phyloP scores from a whole-genome alignment of 2,888 invertebrate species.

The Apamea epomidion region DNA sequence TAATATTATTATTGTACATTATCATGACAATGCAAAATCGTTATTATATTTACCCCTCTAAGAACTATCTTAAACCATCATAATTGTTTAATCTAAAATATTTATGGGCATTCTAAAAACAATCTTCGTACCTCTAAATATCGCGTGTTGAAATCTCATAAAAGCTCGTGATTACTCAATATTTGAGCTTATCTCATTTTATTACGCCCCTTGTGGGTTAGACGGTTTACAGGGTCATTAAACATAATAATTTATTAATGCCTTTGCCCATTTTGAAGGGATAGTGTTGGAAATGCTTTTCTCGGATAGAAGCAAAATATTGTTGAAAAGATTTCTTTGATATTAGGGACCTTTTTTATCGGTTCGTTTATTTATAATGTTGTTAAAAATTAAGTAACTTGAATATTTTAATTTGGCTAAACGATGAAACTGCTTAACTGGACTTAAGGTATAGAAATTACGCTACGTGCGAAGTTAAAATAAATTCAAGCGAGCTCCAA shows the following conservation, averaged over 20 bases:
- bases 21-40: background rate
- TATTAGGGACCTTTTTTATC: background rate
- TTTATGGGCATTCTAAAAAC: slow-evolving; percentile 15
- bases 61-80: background rate
- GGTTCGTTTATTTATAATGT: background rate
- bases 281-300: slow-evolving; percentile 1
- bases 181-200: slow-evolving; percentile 52
- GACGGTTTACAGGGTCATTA: slow-evolving; percentile 37
- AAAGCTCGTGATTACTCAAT: slow-evolving; percentile 56
- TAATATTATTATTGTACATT: background rate
- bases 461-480: background rate
- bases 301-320: background rate
- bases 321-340: background rate
- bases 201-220: slow-evolving; percentile 28
- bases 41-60: background rate
- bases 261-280: background rate
- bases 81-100: background rate
- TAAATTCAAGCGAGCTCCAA: slow-evolving; percentile 8
- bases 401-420: background rate
- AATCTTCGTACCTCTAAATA: slow-evolving; percentile 33
- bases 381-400: background rate
- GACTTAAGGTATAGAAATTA: background rate
- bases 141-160: slow-evolving; percentile 63
- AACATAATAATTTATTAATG: slow-evolving; percentile 44
- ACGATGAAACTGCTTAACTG: background rate